phyloP scores from a whole-genome alignment of 2,888 invertebrate species.

The Yponomeuta malinellus region DNA sequence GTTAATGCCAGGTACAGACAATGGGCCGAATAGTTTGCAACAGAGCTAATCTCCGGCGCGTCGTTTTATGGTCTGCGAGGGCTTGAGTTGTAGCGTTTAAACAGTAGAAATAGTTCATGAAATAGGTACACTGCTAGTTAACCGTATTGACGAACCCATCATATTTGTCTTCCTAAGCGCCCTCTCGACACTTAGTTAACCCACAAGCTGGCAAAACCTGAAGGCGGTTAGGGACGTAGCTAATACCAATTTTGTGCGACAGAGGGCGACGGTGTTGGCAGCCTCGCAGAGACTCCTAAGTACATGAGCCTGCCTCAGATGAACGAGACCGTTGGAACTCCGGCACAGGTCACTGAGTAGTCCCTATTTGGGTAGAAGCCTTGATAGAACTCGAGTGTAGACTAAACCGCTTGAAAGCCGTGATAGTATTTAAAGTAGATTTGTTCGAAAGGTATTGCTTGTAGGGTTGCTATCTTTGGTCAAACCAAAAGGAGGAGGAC shows the following conservation, averaged over 20 bases:
- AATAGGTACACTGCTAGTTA: no score
- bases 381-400: not conserved
- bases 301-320: slow-evolving; percentile 53
- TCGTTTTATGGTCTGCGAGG: no score
- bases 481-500: no score
- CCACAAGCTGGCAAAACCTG: not conserved
- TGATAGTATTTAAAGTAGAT: no score
- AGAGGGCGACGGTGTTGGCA: slow-evolving; percentile 63
- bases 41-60: no score
- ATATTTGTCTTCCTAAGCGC: not conserved
- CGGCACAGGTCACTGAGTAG: slow-evolving; percentile 29
- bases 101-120: no score
- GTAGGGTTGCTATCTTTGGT: no score
- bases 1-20: no score
- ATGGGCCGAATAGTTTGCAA: no score
- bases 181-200: not conserved
- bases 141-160: no score
- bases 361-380: not conserved
- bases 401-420: not conserved
- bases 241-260: slow-evolving; percentile 19
- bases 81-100: no score
- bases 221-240: not conserved
- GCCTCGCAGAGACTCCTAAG: slow-evolving; percentile 57
- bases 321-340: slow-evolving; percentile 50
- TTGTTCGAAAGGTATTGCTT: no score